A percentile compares a stretch with the other conserved stretches of the same genome.
These are phyloP conservation scores for Bombylius discolor DNA, from an alignment of 2,888 invertebrate genomes.

Conservation along the genomic window DNA sequence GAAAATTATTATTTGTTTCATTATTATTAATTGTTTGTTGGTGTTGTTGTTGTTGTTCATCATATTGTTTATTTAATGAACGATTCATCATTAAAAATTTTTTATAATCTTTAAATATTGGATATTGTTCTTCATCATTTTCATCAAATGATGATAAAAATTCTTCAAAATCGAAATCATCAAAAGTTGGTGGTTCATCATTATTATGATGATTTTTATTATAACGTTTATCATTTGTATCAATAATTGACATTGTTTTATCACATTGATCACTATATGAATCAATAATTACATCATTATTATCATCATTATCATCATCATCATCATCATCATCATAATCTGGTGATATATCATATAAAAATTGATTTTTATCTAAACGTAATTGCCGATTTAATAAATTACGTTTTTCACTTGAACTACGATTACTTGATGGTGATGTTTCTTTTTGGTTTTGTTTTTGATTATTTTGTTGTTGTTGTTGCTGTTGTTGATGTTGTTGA, in stretches of 20 bases:
- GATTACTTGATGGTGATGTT: slow-evolving; percentile 8
- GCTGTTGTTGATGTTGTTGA: slow-evolving; percentile 4
- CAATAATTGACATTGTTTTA: slow-evolving; percentile 27
- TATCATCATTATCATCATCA: slow-evolving; percentile 11
- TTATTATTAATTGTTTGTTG: slow-evolving; percentile 2
- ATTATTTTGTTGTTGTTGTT: background rate
- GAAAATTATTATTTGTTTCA: slow-evolving; percentile 4
- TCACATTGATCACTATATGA: slow-evolving; percentile 39
- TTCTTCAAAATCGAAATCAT: slow-evolving; percentile 51
- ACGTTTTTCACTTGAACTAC: slow-evolving; percentile 19
- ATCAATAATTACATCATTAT: slow-evolving; percentile 11
- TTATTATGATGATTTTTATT: slow-evolving; percentile 3
- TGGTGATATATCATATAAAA: slow-evolving; percentile 34
- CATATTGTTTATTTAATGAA: slow-evolving; percentile 5
- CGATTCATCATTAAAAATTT: slow-evolving; percentile 23
- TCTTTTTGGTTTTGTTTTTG: background rate
- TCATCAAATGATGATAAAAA: slow-evolving; percentile 56
- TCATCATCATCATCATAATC: slow-evolving; percentile 20
- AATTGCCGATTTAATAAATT: slow-evolving; percentile 32
- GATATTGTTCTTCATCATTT: slow-evolving; percentile 38
- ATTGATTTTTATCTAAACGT: slow-evolving; percentile 35
- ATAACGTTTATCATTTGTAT: background rate
- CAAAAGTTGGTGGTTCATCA: slow-evolving; percentile 41
- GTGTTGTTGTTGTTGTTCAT: background rate
- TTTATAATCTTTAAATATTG: slow-evolving; percentile 38